Evolutionary conservation across 2,113 vertebrate species (phyloP).

Genomic region (Microtus pennsylvanicus): DNA sequence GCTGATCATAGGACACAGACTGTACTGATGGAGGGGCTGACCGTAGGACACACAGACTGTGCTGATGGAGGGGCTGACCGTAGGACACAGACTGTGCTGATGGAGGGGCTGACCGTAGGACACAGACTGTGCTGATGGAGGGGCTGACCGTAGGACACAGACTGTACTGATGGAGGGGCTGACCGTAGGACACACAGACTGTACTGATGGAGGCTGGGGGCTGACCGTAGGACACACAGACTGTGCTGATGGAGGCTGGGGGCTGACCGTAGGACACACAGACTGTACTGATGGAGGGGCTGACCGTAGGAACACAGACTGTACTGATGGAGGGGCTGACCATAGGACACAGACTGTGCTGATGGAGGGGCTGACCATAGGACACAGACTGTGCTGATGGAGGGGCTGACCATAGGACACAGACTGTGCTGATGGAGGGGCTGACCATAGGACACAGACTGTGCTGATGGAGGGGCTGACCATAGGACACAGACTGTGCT

Average conservation of each 20-base stretch:
- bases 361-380: too few relatives aligned
- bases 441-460: neutral
- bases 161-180: neutral
- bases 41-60: neutral
- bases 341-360: neutral
- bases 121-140: neutral
- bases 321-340: neutral
- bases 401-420: neutral
- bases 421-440: neutral
- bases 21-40: neutral
- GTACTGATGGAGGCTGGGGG: too few relatives aligned
- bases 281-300: too few relatives aligned
- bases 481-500: too few relatives aligned
- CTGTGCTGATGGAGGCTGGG: neutral
- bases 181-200: neutral
- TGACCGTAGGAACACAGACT: neutral
- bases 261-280: neutral
- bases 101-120: neutral
- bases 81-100: neutral
- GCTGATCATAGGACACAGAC: neutral
- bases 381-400: too few relatives aligned
- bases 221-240: neutral
- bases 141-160: too few relatives aligned
- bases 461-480: neutral
- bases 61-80: neutral